Evolutionary conservation across 2,888 invertebrate genomes (phyloP).

Genomic region (Tubiluchus corallicola): DNA sequence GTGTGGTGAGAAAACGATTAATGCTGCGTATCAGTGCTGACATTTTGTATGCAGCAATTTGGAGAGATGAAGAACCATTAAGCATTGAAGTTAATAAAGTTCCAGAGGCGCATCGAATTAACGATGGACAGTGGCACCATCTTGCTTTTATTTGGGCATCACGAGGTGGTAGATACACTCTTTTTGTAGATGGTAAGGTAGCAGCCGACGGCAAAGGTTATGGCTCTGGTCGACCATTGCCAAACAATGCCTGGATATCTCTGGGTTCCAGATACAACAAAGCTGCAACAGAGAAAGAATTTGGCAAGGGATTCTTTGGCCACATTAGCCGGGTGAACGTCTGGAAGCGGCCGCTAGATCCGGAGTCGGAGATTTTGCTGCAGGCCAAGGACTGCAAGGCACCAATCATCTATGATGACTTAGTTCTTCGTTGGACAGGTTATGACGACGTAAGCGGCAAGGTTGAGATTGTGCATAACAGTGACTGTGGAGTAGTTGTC

Average conservation of each 20-base stretch:
- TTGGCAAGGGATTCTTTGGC: conserved; percentile 53
- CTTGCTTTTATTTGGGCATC: conserved; percentile 88
- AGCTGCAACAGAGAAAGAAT: neutral
- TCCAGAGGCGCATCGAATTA: neutral
- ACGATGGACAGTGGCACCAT: conserved; percentile 32
- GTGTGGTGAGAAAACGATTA: neutral
- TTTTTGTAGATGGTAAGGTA: conserved; percentile 86
- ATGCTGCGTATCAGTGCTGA: neutral
- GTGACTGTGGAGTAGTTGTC: conserved; percentile 69
- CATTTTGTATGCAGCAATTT: neutral
- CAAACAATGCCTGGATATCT: conserved; percentile 57
- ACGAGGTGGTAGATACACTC: conserved; percentile 57
- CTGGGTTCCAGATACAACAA: conserved; percentile 29
- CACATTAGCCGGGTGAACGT: conserved; percentile 81
- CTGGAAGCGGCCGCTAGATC: conserved; percentile 76
- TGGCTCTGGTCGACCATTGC: conserved; percentile 56
- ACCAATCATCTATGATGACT: conserved; percentile 64
- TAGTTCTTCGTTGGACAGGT: conserved; percentile 79
- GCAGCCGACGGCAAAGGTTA: conserved; percentile 80
- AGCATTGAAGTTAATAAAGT: neutral
- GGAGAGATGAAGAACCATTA: neutral
- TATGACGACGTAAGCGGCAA: conserved; percentile 46
- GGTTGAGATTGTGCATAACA: conserved; percentile 41
- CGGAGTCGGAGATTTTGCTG: conserved; percentile 76
- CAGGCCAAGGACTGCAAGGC: conserved; percentile 55